phyloP scores from a whole-genome alignment of 2,797 vertebrate genomes.

The Telmatherina bonti region DNA sequence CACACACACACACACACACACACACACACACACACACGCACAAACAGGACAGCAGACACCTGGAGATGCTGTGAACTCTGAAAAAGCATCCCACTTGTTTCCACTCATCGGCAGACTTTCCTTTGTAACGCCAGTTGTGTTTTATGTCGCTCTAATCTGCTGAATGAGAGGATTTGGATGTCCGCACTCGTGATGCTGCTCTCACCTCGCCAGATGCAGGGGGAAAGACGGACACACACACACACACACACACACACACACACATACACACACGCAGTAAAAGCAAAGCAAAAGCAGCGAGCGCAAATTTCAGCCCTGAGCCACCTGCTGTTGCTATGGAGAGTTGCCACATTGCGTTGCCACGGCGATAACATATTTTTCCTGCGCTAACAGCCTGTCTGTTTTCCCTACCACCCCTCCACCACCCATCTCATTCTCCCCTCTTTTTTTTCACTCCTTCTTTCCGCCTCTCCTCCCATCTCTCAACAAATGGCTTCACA shows the following conservation, averaged over 20 bases:
- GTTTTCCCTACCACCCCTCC: slow-evolving; percentile 71
- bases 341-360: slow-evolving; percentile 88
- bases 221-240: slow-evolving; percentile 35
- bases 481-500: slow-evolving; percentile 89
- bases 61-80: slow-evolving; percentile 52
- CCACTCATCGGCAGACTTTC: slow-evolving; percentile 59
- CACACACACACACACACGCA: neutral
- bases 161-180: slow-evolving; percentile 67
- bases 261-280: slow-evolving; percentile 25
- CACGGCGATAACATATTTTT: slow-evolving; percentile 90
- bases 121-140: slow-evolving; percentile 65
- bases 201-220: slow-evolving; percentile 64
- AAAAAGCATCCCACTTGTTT: slow-evolving; percentile 45
- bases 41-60: slow-evolving; percentile 50
- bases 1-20: slow-evolving; percentile 7
- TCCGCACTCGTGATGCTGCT: slow-evolving; percentile 61
- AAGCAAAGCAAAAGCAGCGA: slow-evolving; percentile 45
- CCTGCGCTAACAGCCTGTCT: slow-evolving; percentile 91
- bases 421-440: slow-evolving; percentile 24
- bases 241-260: slow-evolving; percentile 29
- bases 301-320: slow-evolving; percentile 82
- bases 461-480: slow-evolving; percentile 18
- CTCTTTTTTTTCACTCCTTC: slow-evolving; percentile 15
- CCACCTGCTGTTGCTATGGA: slow-evolving; percentile 89
- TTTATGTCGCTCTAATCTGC: slow-evolving; percentile 68